Base-by-base conservation (phyloP, 2,888 invertebrate genomes). In the Myopa testacea region DNA sequence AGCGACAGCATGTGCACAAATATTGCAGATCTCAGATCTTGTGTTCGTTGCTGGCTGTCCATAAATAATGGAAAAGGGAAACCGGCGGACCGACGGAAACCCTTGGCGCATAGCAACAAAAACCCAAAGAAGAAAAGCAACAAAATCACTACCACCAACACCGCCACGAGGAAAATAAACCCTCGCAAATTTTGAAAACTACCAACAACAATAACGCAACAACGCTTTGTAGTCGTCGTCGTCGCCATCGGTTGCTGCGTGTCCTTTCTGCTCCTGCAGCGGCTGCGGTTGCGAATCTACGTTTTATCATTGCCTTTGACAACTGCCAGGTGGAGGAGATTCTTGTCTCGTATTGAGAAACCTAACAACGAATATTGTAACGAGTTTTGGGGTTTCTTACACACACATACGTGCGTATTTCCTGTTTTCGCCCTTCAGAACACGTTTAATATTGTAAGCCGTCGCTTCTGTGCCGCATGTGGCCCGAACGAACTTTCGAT, bases 1-100 rank as follows among this genome's bases (percentile, higher is more conserved):
- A 6, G 26, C 10, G 26, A 38, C 34, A 38, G 65, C 65, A 62
- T 19, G 62, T 62, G 62, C 19, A 19, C 19, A 62, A 62, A 26
- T 34, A 19, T 10, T 62, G 19, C 62, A 65, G 65, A 65, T 65
- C 65, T 19, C 65, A 65, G 65, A 65, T 65, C 65, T 38, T 65
- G 65, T 45, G 45, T 45, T 45, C 45, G 45, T 45, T 45, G 45
- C 45, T 10, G 7, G 7, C 34, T 37, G 26, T 34, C 65, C 14
- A 14, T 38, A 38, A 65, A 38, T 37, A 37, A 26, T 14, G 38
- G n/a, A 65, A 34, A 38, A 65, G 38, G 65, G 65, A 65, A 65
- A 65, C 65, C 65, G 38, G 14, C 45, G 45, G 34, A 65, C 65
- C 65, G 37, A 26, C 65, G 34, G 14, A 12, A 45, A 45, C 10